A percentile compares a stretch with the other conserved stretches of the same genome.
Conservation (phyloP, 2,888 invertebrate genomes). For the Cephus spinipes region DNA sequence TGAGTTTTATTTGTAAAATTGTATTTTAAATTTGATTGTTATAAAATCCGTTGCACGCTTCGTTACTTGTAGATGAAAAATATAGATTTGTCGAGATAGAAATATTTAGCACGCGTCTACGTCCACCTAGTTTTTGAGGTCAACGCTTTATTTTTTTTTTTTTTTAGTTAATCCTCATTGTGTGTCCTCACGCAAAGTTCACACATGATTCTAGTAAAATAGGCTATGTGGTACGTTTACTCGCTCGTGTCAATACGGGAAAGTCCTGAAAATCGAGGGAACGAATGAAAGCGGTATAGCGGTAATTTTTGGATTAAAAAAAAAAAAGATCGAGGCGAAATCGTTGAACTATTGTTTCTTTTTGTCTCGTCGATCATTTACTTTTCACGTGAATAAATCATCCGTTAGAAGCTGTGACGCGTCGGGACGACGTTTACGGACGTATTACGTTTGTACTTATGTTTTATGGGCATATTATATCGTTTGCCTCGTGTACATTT, state of each 20-base stretch:
- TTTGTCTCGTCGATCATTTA: constrained; percentile 5
- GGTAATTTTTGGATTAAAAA: neutral
- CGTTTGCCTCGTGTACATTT: too few species aligned
- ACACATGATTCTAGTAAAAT: neutral
- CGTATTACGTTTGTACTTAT: too few species aligned
- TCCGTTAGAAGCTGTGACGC: too few species aligned
- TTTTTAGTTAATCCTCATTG: neutral
- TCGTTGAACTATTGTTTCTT: neutral
- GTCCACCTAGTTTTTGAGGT: neutral
- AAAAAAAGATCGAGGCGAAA: neutral
- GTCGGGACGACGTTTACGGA: neutral
- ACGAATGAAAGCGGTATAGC: constrained; percentile 13
- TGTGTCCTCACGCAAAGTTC: neutral
- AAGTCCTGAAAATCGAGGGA: neutral
- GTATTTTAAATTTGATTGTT: neutral
- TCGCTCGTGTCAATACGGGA: neutral
- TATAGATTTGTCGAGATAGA: neutral
- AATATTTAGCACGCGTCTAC: neutral
- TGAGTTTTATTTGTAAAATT: neutral
- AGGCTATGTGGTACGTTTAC: neutral
- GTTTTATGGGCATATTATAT: neutral
- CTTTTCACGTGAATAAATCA: neutral
- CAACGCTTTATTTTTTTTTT: neutral
- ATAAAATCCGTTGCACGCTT: neutral
- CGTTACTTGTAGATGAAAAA: neutral